phyloP scores from a whole-genome alignment of 2,113 vertebrate species.

The Meles meles region DNA sequence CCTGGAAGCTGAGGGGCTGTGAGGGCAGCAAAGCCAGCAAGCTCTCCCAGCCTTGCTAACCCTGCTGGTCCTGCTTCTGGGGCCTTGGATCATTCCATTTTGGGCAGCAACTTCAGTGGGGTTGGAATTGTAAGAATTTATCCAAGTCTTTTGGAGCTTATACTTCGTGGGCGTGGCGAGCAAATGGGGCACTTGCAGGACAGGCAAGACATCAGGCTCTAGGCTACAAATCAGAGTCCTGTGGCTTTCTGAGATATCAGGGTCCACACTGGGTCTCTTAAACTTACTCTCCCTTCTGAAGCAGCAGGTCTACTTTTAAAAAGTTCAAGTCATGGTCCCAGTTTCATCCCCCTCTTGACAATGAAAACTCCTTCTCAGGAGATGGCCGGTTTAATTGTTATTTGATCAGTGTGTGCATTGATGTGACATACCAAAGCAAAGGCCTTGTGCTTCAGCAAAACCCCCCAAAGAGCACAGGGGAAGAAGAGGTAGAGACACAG shows the following conservation, averaged over 20 bases:
- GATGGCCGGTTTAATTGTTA: not conserved
- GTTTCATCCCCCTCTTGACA: not conserved
- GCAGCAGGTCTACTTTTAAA: not conserved
- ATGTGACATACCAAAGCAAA: not conserved
- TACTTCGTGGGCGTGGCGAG: not conserved
- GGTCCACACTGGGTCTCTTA: not conserved
- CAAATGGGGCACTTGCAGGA: not conserved
- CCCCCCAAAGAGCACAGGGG: not conserved
- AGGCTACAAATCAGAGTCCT: not conserved
- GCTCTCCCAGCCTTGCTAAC: not conserved
- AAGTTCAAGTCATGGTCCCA: not conserved
- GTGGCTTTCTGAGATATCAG: not conserved
- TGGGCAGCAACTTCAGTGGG: not conserved
- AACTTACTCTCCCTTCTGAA: not conserved
- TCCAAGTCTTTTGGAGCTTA: constrained; percentile 5
- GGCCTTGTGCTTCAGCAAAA: not conserved
- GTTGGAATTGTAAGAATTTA: constrained; percentile 42
- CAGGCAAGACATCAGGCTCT: not conserved
- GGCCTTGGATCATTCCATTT: constrained; percentile 2
- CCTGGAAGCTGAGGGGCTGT: not conserved
- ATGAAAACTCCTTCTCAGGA: constrained; percentile 40
- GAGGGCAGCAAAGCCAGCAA: not conserved
- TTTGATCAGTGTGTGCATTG: not conserved
- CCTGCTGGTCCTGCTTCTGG: not conserved
- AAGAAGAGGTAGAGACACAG: not conserved